phyloP scores from a whole-genome alignment of 2,797 vertebrate genomes.

The Thamnophis elegans region DNA sequence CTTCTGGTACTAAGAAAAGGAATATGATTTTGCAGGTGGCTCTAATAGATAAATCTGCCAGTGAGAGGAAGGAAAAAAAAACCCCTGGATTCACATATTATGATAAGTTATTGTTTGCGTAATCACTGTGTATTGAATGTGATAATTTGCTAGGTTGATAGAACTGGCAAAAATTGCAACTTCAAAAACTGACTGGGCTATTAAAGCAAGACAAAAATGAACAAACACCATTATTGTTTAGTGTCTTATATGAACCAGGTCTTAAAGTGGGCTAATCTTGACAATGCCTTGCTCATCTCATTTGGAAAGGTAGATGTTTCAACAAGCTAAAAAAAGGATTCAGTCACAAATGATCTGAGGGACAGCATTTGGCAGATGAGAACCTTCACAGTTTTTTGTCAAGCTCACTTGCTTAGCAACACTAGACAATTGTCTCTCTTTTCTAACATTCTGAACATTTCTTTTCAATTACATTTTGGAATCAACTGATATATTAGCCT shows the following conservation, averaged over 20 bases:
- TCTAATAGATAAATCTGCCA: background rate
- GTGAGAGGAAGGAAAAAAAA: background rate
- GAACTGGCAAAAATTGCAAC: background rate
- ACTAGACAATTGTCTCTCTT: background rate
- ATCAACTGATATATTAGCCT: constrained; percentile 17
- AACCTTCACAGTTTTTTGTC: background rate
- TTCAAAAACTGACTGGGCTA: background rate
- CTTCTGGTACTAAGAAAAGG: background rate
- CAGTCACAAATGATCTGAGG: background rate
- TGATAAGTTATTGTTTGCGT: background rate
- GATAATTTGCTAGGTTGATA: background rate
- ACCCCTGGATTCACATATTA: background rate
- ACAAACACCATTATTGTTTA: background rate
- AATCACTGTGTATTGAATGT: background rate
- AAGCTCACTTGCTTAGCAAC: background rate
- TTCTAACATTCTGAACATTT: background rate
- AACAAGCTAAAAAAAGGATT: background rate
- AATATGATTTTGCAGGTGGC: background rate
- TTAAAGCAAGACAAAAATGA: background rate
- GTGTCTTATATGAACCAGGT: background rate
- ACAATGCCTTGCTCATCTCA: background rate
- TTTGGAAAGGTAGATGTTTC: background rate
- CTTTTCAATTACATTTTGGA: background rate
- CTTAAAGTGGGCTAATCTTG: background rate
- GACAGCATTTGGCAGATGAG: background rate